Evolutionary conservation across 2,888 invertebrate species (phyloP).

Genomic region (Smittia aterrima): DNA sequence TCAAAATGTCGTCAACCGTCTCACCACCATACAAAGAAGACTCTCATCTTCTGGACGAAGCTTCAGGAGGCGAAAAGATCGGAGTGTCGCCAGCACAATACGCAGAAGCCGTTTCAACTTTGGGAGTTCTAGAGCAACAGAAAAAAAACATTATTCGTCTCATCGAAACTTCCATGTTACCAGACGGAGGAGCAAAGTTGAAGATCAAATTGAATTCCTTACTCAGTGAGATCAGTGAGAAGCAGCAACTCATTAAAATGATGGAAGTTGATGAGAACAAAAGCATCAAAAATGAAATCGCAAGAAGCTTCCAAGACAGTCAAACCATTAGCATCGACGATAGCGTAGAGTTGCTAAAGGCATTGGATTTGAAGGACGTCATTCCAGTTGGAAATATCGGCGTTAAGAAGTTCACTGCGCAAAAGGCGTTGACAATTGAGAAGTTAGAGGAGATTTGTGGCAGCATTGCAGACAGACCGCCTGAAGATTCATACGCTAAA

Average conservation of each 20-base stretch:
- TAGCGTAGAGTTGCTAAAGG: background rate
- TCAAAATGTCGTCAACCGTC: conserved; percentile 1
- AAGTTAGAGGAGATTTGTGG: conserved; percentile 61
- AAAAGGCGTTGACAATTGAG: conserved; percentile 70
- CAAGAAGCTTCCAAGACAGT: background rate
- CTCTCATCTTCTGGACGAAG: background rate
- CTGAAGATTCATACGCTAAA: conserved; percentile 58
- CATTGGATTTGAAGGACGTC: conserved; percentile 42
- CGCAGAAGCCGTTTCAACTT: background rate
- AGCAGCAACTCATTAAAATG: background rate
- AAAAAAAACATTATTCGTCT: background rate
- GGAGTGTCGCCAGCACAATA: background rate
- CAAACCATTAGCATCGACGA: background rate
- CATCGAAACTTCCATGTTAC: background rate
- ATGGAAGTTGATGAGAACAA: conserved; percentile 15
- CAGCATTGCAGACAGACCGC: conserved; percentile 67
- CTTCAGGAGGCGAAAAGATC: background rate
- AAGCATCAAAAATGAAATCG: background rate
- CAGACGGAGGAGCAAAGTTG: conserved; percentile 23
- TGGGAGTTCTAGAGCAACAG: no score
- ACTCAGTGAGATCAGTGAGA: background rate
- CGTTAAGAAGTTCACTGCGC: conserved; percentile 65
- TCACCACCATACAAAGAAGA: background rate
- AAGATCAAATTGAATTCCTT: background rate
- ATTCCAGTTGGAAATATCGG: conserved; percentile 56